Evolutionary conservation across 2,888 invertebrate genomes (phyloP).

Genomic region (Acanthosepion pharaonis): DNA sequence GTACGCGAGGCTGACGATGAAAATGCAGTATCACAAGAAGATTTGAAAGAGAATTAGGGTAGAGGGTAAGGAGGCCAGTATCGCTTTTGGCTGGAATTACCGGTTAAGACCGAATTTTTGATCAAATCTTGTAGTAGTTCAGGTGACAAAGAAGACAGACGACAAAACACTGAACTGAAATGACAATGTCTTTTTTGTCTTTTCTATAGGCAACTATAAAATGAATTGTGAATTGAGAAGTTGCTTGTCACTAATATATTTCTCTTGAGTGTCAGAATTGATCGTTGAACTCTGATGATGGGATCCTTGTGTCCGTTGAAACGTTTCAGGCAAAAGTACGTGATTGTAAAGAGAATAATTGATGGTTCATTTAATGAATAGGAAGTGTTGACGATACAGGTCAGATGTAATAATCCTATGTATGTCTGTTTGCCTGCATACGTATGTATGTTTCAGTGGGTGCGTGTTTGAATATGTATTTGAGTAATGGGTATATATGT

Average conservation of each 20-base stretch:
- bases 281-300: neutral
- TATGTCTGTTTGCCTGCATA: neutral
- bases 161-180: no score
- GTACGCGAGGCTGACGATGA: neutral
- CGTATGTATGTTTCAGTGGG: neutral
- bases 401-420: neutral
- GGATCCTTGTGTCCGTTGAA: neutral
- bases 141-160: neutral
- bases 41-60: neutral
- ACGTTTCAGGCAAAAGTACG: neutral
- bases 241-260: no score
- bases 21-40: neutral
- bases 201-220: no score
- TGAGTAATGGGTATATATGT: no score
- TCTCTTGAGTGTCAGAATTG: neutral
- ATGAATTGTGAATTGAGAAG: no score
- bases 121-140: neutral
- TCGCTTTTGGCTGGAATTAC: neutral
- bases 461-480: no score
- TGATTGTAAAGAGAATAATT: neutral
- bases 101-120: neutral
- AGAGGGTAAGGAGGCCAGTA: neutral
- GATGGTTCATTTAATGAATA: neutral
- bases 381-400: neutral
- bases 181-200: no score